These are phyloP conservation scores for Synchiropus splendidus DNA, from an alignment of 2,113 vertebrate species.

Conservation along the genomic window DNA sequence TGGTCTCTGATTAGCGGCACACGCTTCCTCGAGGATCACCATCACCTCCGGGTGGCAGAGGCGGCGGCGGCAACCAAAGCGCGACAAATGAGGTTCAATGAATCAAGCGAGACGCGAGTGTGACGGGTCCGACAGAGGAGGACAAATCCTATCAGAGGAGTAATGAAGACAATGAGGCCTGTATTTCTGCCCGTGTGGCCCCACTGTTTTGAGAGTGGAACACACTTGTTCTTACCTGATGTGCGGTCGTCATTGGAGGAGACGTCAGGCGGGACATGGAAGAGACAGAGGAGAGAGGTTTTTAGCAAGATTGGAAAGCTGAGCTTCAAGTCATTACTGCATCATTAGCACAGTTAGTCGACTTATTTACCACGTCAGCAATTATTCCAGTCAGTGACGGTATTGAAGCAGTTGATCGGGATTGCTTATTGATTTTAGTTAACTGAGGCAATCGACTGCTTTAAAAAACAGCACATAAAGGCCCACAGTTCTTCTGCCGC, in stretches of 20 bases:
- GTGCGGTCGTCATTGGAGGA: conserved; percentile 2
- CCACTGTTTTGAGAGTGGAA: not conserved
- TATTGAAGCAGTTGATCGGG: conserved; percentile 39
- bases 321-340: conserved; percentile 11
- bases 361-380: conserved; percentile 33
- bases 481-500: no score
- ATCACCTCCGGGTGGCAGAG: no score
- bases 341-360: conserved; percentile 38
- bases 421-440: conserved; percentile 56
- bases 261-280: conserved; percentile 7
- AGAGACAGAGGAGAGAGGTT: conserved; percentile 1
- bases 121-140: conserved; percentile 14
- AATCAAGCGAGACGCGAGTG: conserved; percentile 16
- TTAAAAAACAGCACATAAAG: no score
- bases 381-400: conserved; percentile 30
- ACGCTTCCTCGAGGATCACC: not conserved
- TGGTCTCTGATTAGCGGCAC: no score
- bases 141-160: conserved; percentile 15
- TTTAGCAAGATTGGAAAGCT: conserved; percentile 15
- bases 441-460: conserved; percentile 37
- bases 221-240: conserved; percentile 57
- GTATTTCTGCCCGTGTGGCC: not conserved
- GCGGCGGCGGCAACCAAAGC: conserved; percentile 3
- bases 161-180: conserved; percentile 8
- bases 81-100: conserved; percentile 14